Percentiles rank a stretch among this genome's conserved stretches.
These are phyloP conservation scores for Brachionus rotundiformis DNA, from an alignment of 1,140 invertebrate genomes.

Conservation along the genomic window DNA sequence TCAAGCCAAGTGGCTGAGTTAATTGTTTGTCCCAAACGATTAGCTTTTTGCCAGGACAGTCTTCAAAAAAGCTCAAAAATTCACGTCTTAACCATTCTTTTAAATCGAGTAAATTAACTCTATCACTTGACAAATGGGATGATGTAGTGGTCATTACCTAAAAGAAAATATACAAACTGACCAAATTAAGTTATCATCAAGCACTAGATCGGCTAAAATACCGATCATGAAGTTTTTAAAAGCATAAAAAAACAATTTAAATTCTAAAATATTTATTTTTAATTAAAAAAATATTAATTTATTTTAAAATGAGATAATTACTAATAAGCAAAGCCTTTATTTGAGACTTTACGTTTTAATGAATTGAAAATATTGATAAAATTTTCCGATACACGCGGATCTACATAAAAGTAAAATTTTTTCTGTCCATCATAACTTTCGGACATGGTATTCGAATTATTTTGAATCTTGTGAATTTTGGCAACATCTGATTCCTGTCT, in stretches of 20 bases:
- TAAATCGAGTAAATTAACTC: slow-evolving; percentile 33
- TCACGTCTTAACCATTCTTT: slow-evolving; percentile 50
- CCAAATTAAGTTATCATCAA: no score
- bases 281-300: not conserved
- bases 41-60: slow-evolving; percentile 38
- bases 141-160: slow-evolving; percentile 27
- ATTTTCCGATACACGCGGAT: slow-evolving; percentile 41
- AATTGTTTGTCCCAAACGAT: slow-evolving; percentile 86
- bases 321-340: slow-evolving; percentile 50
- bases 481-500: slow-evolving; percentile 8
- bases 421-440: not conserved
- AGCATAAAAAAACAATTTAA: slow-evolving; percentile 6
- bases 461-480: slow-evolving; percentile 16
- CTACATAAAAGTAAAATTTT: slow-evolving; percentile 43
- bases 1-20: slow-evolving; percentile 79
- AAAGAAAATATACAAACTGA: no score
- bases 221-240: not conserved
- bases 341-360: slow-evolving; percentile 1
- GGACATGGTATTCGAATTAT: not conserved
- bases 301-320: not conserved
- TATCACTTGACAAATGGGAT: slow-evolving; percentile 47
- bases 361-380: slow-evolving; percentile 51
- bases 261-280: not conserved
- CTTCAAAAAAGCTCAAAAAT: slow-evolving; percentile 52
- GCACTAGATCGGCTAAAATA: not conserved